Base-by-base conservation (phyloP, 2,113 vertebrate species). In the Pogona vitticeps region DNA sequence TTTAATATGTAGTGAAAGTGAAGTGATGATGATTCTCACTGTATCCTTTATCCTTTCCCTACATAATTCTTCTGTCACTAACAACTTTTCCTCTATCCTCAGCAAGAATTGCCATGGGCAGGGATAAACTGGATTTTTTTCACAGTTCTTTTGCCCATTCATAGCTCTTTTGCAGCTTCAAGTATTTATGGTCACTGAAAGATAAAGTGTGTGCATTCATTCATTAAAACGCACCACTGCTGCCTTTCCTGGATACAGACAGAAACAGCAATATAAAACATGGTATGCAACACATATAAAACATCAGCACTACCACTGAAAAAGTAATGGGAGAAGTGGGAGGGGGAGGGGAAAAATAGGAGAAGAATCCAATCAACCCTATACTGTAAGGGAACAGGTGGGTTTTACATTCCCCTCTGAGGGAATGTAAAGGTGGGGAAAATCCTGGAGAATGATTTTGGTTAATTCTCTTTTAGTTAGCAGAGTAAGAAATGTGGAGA, bases 201-300 rank as follows among this genome's bases (percentile, higher is more conserved):
- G 40, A 75, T 75, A 75, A 75, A 75, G 46, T 76, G 42, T 52
- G 73, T 76, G 73, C 31, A 76, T 52, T 76, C 73, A 76, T 76
- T 52, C 46, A 52, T 52, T 6, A 52, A 52, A 52, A 10, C 46
- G 10, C 46, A 52, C 46, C 46, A 5, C 5, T 52, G 46, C 46
- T 52, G 46, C 46, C 46, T 52, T 52, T n/a, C n/a, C n/a, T n/a
- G n/a, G n/a, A n/a, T n/a, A n/a, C n/a, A n/a, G n/a, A n/a, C n/a
- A n/a, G n/a, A n/a, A n/a, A n/a, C n/a, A n/a, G n/a, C n/a, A n/a
- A n/a, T n/a, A n/a, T n/a, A n/a, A n/a, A n/a, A n/a, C n/a, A n/a
- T n/a, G n/a, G n/a, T n/a, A n/a, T n/a, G n/a, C n/a, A n/a, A n/a
- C n/a, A n/a, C n/a, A n/a, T 75, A 75, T 75, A 40, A 46, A 75